These are phyloP conservation scores for Zaprionus kolodkinae DNA, from an alignment of 1,140 invertebrate species.

Conservation along the genomic window DNA sequence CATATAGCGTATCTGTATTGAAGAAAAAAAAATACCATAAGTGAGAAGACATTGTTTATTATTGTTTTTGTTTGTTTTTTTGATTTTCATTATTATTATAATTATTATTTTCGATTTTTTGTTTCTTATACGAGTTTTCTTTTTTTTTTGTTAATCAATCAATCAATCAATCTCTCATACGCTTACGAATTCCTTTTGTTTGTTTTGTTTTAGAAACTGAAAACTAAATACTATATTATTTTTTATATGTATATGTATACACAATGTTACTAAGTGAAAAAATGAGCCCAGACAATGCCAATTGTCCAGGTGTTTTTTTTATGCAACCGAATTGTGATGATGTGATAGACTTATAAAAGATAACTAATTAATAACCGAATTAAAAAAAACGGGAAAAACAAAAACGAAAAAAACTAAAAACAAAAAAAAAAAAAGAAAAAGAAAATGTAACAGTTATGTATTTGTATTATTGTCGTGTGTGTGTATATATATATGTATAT, in stretches of 20 bases:
- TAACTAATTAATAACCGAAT: slow-evolving; percentile 78
- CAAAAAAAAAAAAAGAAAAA: slow-evolving; percentile 42
- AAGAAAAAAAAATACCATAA: slow-evolving; percentile 28
- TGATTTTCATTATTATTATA: slow-evolving; percentile 29
- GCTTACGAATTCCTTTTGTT: slow-evolving; percentile 27
- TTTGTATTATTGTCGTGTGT: slow-evolving; percentile 53
- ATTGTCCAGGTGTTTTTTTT: slow-evolving; percentile 52
- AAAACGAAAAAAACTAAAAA: slow-evolving; percentile 36
- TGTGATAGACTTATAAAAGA: slow-evolving; percentile 82
- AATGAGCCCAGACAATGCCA: slow-evolving; percentile 18
- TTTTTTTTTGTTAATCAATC: slow-evolving; percentile 28
- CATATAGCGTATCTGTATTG: slow-evolving; percentile 15
- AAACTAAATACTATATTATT: slow-evolving; percentile 54
- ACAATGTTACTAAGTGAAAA: slow-evolving; percentile 61
- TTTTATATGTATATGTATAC: slow-evolving; percentile 66
- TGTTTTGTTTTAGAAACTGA: slow-evolving; percentile 39
- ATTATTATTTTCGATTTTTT: slow-evolving; percentile 33
- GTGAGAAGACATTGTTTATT: slow-evolving; percentile 43
- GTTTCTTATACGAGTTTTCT: slow-evolving; percentile 26
- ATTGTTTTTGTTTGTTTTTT: slow-evolving; percentile 42
- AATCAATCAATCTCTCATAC: slow-evolving; percentile 34
- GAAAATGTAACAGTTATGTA: slow-evolving; percentile 56
- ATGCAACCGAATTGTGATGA: slow-evolving; percentile 81
- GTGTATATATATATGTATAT: slow-evolving; percentile 35
- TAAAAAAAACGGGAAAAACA: slow-evolving; percentile 54